phyloP scores from a whole-genome alignment of 2,113 vertebrate genomes.

The Sciurus niger region DNA sequence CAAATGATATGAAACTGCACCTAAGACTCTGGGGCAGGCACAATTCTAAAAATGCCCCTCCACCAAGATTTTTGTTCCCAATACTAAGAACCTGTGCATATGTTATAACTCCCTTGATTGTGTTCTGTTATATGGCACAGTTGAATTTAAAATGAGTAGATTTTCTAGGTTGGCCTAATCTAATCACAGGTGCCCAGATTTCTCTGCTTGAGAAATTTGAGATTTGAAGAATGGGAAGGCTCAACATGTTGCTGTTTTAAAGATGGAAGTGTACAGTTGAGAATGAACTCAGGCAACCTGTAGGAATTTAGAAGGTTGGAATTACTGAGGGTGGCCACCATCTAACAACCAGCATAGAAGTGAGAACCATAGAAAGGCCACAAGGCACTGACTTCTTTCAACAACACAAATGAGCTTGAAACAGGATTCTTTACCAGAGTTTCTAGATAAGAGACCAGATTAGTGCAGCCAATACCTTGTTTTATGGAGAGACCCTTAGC shows the following conservation, averaged over 20 bases:
- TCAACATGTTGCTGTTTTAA: background rate
- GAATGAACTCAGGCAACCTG: background rate
- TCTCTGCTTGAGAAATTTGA: conserved; percentile 43
- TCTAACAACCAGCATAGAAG: background rate
- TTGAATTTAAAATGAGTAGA: conserved; percentile 22
- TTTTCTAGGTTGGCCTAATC: background rate
- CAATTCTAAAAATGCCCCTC: conserved; percentile 37
- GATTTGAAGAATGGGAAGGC: background rate
- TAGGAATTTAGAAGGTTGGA: background rate
- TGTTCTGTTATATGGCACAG: background rate
- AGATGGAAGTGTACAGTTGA: background rate
- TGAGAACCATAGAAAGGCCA: background rate
- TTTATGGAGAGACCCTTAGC: background rate
- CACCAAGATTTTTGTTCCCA: background rate
- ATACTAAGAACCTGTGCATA: background rate
- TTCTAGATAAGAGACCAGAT: background rate
- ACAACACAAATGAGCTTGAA: background rate
- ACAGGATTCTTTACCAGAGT: conserved; percentile 10
- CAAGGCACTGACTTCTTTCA: background rate
- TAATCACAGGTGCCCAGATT: background rate
- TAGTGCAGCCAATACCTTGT: background rate
- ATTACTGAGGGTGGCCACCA: background rate
- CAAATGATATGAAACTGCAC: conserved; percentile 31
- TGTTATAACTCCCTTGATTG: background rate
- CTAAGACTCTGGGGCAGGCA: background rate